Percentiles rank a stretch among this genome's conserved stretches.
Evolutionary conservation across 1,140 invertebrate species (phyloP).

Genomic region (Nomia melanderi): DNA sequence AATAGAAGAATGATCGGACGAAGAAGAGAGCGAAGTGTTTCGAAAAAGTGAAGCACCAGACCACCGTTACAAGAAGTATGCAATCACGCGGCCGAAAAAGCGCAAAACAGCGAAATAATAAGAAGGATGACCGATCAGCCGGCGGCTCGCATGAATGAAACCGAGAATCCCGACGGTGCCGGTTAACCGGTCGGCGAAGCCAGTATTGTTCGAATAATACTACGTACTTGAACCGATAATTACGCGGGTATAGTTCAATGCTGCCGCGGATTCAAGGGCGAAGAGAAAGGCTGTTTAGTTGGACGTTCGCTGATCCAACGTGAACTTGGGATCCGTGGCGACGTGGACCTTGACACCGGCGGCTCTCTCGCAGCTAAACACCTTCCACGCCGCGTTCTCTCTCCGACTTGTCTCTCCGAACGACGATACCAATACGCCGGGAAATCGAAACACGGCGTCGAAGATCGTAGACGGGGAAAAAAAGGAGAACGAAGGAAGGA

Average conservation of each 20-base stretch:
- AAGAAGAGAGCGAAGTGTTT: too few relatives aligned
- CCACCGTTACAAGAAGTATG: too few relatives aligned
- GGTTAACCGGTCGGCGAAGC: background rate
- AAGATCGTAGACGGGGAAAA: too few relatives aligned
- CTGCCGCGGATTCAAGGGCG: slow-evolving; percentile 28
- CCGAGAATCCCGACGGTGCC: background rate
- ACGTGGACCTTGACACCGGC: slow-evolving; percentile 30
- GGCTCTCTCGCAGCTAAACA: slow-evolving; percentile 14
- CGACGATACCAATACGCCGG: too few relatives aligned
- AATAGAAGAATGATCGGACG: too few relatives aligned
- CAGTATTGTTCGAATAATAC: slow-evolving; percentile 24
- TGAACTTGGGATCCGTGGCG: slow-evolving; percentile 35
- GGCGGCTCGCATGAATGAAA: background rate
- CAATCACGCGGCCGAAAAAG: too few relatives aligned
- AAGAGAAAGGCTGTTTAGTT: slow-evolving; percentile 38
- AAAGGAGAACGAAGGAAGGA: too few relatives aligned
- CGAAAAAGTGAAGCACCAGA: too few relatives aligned
- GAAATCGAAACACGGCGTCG: too few relatives aligned
- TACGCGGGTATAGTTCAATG: slow-evolving; percentile 24
- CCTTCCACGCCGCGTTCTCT: background rate
- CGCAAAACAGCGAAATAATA: background rate
- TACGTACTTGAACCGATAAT: slow-evolving; percentile 31
- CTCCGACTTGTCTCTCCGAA: too few relatives aligned
- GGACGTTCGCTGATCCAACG: slow-evolving; percentile 24
- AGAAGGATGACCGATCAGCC: background rate